A percentile compares a stretch with the other conserved stretches of the same genome.
phyloP scores from a whole-genome alignment of 2,113 vertebrate genomes.

The Pteronura brasiliensis region DNA sequence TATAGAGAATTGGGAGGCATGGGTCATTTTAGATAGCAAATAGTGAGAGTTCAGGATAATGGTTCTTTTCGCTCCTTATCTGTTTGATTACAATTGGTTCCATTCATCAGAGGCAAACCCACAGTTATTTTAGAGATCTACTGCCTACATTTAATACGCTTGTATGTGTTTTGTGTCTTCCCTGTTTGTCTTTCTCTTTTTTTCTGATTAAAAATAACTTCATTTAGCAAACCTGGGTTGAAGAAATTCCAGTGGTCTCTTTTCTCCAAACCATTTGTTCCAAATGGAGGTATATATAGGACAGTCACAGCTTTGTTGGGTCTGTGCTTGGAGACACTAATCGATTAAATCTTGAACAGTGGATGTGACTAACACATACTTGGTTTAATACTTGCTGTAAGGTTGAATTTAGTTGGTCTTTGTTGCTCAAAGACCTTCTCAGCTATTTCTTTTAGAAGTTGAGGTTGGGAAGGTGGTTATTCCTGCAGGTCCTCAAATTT shows the following conservation, averaged over 20 bases:
- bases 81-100: neutral
- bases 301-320: neutral
- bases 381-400: neutral
- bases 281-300: neutral
- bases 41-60: neutral
- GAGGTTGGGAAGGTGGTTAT: neutral
- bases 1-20: neutral
- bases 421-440: neutral
- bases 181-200: neutral
- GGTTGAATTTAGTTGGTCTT: neutral
- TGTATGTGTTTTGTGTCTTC: neutral
- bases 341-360: neutral
- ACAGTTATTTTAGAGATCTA: neutral
- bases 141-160: neutral
- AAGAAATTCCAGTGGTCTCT: neutral
- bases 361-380: neutral
- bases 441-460: neutral
- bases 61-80: neutral
- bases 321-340: neutral
- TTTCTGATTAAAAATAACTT: neutral
- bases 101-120: neutral
- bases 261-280: neutral
- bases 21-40: neutral
- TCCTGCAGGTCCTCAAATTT: neutral
- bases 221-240: neutral